phyloP scores from a whole-genome alignment of 2,888 invertebrate genomes.

The Acanthosoma haemorrhoidale region DNA sequence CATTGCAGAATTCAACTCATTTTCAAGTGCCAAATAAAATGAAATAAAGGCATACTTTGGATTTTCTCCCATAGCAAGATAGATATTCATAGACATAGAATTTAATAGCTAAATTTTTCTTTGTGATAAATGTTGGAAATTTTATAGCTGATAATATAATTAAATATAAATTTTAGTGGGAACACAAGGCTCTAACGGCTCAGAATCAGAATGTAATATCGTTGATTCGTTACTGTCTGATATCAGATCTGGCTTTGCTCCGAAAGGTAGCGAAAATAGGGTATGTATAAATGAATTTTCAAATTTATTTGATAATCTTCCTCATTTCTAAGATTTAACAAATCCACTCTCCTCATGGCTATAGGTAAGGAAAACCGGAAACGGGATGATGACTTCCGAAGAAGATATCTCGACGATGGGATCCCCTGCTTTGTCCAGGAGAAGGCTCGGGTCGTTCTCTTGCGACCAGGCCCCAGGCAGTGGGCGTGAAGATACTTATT shows the following conservation, averaged over 20 bases:
- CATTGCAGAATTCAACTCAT: too few relatives aligned
- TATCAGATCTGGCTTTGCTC: slow-evolving; percentile 60
- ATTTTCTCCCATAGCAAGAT: too few relatives aligned
- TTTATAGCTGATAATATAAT: background rate
- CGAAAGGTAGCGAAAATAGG: slow-evolving; percentile 45
- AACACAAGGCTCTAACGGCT: slow-evolving; percentile 65
- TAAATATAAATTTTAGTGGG: slow-evolving; percentile 47
- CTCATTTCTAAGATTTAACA: background rate
- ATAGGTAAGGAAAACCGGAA: slow-evolving; percentile 49
- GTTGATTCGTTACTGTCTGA: slow-evolving; percentile 75
- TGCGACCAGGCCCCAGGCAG: slow-evolving; percentile 45
- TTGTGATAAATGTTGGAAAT: background rate
- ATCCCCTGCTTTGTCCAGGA: slow-evolving; percentile 61
- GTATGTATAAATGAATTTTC: slow-evolving; percentile 42
- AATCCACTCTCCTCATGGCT: slow-evolving; percentile 36
- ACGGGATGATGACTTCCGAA: slow-evolving; percentile 52
- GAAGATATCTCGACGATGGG: slow-evolving; percentile 58
- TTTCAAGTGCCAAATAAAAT: too few relatives aligned
- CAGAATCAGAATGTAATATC: slow-evolving; percentile 65
- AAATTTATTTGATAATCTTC: background rate
- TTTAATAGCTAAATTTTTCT: too few relatives aligned
- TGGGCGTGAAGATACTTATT: slow-evolving; percentile 51
- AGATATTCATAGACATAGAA: too few relatives aligned
- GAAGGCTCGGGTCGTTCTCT: slow-evolving; percentile 62
- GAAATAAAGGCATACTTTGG: background rate